Base-by-base conservation (phyloP, 30 jellyfish, hydroid and myxozoan species). In the Hydractinia echinata region DNA sequence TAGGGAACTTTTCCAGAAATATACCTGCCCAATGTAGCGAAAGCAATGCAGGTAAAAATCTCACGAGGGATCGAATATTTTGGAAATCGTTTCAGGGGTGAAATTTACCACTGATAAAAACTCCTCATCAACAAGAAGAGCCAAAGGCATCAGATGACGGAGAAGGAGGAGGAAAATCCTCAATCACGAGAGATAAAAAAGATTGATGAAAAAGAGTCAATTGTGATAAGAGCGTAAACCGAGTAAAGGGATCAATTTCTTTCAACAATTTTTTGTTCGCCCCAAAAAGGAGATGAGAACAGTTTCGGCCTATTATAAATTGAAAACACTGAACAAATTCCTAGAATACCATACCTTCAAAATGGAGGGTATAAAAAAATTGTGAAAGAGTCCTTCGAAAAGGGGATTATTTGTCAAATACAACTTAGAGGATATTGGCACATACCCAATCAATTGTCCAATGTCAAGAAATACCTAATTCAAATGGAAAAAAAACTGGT, bases 231-330 rank as follows among this genome's bases (percentile, higher is more conserved):
- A 67, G 77, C 44, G 13, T 8, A 10, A 13, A 13, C 48, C 77
- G 8, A 10, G n/a, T n/a, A 10, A 67, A 19, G 19, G 48, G 77
- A 19, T 20, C 77, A 67, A 67, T 67, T 67, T 20, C 48, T 13
- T 13, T 67, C 77, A 67, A 67, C 14, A 67, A 67, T n/a, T 67
- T 67, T 67, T 67, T 67, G 48, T 67, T 13, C 14, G 77, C 14
- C 77, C 77, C 13, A 67, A 67, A 67, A 9, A 9, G 77, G 77
- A 67, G 77, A 10, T 8, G 19, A 67, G 19, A 13, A 67, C 13
- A 67, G 13, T 67, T 67, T 44, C 44, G 19, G 44, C 77, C 13
- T 9, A 9, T 9, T 9, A 9, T 8, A 67, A 67, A 9, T 44
- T 67, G 48, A 67, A 19, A 44, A 67, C 13, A 13, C 48, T 67